These are phyloP conservation scores for Corythornis cristatus DNA, from an alignment of 2,113 vertebrate genomes.

Conservation along the genomic window DNA sequence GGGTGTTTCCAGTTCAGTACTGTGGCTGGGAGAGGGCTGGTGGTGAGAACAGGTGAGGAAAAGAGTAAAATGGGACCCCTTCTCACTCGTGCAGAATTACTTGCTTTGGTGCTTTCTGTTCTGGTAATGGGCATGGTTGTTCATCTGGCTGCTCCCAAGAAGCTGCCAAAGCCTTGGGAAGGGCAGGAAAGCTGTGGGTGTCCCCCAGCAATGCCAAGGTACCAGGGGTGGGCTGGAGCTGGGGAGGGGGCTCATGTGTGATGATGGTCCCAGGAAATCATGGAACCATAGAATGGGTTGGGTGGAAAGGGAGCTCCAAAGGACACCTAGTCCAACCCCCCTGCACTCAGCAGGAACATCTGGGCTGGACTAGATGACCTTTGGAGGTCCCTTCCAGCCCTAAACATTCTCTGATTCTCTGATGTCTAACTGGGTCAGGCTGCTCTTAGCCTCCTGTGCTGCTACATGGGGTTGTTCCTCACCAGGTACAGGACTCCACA, in stretches of 20 bases:
- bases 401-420: no score
- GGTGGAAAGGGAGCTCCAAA: no score
- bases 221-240: neutral
- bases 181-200: neutral
- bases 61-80: neutral
- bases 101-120: neutral
- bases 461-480: no score
- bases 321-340: no score
- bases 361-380: no score
- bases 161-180: neutral
- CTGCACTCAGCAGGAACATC: no score
- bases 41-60: neutral
- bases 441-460: no score
- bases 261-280: neutral
- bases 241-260: neutral
- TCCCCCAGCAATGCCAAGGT: rapidly evolving
- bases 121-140: neutral
- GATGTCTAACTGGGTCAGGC: no score
- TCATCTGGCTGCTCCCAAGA: neutral
- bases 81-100: rapidly evolving
- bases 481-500: no score
- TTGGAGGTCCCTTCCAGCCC: no score
- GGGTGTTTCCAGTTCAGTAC: neutral
- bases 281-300: no score
- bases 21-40: neutral